Conservation (phyloP, 2,113 vertebrate genomes). For the Spermophilus dauricus region DNA sequence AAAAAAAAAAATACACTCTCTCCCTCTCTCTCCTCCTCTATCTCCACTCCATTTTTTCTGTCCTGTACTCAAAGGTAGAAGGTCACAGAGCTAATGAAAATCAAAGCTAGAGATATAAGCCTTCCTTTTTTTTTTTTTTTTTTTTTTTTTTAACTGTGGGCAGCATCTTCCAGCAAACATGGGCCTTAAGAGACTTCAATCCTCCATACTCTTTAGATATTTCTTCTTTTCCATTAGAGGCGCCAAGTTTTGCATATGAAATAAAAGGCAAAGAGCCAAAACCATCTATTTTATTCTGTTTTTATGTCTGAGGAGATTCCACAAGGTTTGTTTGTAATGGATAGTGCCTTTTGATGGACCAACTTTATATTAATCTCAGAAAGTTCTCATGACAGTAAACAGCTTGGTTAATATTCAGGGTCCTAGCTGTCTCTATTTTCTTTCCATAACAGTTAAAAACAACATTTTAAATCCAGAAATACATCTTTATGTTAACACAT, state of each 20-base stretch:
- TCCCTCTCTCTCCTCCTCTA: too few relatives aligned
- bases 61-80: neutral
- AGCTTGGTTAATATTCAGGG: neutral
- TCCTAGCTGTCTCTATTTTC: slow-evolving; percentile 2
- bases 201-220: neutral
- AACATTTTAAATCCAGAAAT: neutral
- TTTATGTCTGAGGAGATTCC: neutral
- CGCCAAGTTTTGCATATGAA: neutral
- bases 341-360: neutral
- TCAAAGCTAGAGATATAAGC: neutral
- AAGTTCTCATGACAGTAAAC: neutral
- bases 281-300: neutral
- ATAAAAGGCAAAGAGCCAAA: neutral
- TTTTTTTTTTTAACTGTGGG: neutral
- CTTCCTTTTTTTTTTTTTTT: neutral
- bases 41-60: neutral
- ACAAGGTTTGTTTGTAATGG: neutral
- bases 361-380: neutral
- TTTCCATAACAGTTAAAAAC: neutral
- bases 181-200: neutral
- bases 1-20: neutral
- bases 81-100: neutral
- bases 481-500: neutral
- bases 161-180: neutral
- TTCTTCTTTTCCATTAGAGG: neutral